Conservation (phyloP, 2,113 vertebrate species). For the Redunca redunca region DNA sequence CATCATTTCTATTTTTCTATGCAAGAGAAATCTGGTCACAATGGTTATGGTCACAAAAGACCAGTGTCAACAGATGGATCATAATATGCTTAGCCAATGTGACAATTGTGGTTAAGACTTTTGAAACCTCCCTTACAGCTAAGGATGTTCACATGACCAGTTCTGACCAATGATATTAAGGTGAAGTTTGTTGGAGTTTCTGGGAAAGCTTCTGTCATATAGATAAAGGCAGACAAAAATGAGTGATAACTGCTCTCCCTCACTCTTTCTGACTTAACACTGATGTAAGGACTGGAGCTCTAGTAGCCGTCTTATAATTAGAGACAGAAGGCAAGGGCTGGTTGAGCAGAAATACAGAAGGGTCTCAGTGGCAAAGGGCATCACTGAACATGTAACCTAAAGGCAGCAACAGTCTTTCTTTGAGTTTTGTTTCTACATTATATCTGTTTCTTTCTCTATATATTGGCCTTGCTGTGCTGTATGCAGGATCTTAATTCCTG, state of each 20-base stretch:
- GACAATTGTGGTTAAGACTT: neutral
- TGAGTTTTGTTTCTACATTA: neutral
- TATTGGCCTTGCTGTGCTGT: neutral
- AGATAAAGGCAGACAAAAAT: neutral
- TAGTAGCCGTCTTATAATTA: neutral
- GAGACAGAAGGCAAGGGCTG: neutral
- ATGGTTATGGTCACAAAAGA: neutral
- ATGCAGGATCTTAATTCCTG: neutral
- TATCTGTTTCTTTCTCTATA: neutral
- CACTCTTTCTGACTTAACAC: neutral
- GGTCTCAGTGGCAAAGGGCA: neutral
- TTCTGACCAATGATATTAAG: neutral
- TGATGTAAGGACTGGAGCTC: too few species aligned
- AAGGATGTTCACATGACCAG: neutral
- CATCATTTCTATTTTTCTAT: neutral
- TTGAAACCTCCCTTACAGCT: neutral
- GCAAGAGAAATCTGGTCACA: neutral
- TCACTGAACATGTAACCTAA: neutral
- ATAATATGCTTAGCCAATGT: neutral
- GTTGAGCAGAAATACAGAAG: neutral
- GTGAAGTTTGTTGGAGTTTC: neutral
- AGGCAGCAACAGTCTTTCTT: neutral
- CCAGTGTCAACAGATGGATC: neutral
- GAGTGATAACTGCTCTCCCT: too few species aligned
- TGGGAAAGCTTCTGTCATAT: neutral